phyloP scores from a whole-genome alignment of 2,113 vertebrate species.

The Brachionichthys hirsutus region DNA sequence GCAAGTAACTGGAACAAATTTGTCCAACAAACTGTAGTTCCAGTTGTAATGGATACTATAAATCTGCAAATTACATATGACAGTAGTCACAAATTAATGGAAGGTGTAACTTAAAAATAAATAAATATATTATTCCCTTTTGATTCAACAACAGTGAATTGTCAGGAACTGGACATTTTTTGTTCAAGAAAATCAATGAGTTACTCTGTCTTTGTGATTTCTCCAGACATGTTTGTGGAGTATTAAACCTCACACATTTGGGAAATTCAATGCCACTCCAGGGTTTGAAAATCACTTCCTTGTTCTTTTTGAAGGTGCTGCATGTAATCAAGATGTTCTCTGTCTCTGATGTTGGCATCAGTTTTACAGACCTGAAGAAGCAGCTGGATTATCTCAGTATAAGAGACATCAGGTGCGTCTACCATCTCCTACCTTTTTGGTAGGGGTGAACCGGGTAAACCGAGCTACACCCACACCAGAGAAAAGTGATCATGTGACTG shows the following conservation, averaged over 20 bases:
- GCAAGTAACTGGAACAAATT: too few species aligned
- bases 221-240: not conserved
- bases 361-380: slow-evolving; percentile 75
- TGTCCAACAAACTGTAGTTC: too few species aligned
- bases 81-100: too few species aligned
- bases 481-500: too few species aligned
- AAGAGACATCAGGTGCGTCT: slow-evolving; percentile 78
- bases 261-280: not conserved
- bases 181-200: not conserved
- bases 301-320: slow-evolving; percentile 74
- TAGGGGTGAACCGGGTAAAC: too few species aligned
- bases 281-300: not conserved
- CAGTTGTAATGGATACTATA: too few species aligned
- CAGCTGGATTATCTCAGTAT: slow-evolving; percentile 75
- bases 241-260: not conserved
- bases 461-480: too few species aligned
- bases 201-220: not conserved
- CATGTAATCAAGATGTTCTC: slow-evolving; percentile 80
- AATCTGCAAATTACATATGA: too few species aligned
- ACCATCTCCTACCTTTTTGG: not conserved
- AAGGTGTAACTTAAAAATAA: too few species aligned
- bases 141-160: not conserved
- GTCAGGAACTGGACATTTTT: not conserved
- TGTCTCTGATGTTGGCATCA: slow-evolving; percentile 73
- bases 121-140: too few species aligned